Evolutionary conservation across 2,888 invertebrate species (phyloP).

Genomic region (Serripes groenlandicus): DNA sequence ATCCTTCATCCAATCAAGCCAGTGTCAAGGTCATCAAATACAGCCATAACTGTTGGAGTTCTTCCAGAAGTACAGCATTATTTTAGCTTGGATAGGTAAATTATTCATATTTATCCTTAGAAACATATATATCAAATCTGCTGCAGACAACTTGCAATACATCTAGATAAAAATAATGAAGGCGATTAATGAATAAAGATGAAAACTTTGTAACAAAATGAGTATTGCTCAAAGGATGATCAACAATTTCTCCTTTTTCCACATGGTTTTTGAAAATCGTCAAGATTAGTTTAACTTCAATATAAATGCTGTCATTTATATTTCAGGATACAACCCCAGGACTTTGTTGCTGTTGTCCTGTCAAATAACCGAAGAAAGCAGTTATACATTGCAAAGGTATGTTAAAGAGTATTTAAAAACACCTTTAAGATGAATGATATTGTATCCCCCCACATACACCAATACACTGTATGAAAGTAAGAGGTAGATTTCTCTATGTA

Average conservation of each 20-base stretch:
- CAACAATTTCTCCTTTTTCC: background rate
- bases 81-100: too few species aligned
- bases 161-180: conserved; percentile 1
- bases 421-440: too few species aligned
- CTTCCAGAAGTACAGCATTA: too few species aligned
- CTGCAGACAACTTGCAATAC: background rate
- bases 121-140: too few species aligned
- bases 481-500: too few species aligned
- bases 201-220: background rate
- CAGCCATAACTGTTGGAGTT: too few species aligned
- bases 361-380: background rate
- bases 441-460: too few species aligned
- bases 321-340: background rate
- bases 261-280: background rate
- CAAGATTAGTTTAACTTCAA: background rate
- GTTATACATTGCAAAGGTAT: background rate
- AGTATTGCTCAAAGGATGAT: background rate
- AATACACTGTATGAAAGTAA: too few species aligned
- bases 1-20: too few species aligned
- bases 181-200: background rate
- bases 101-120: too few species aligned
- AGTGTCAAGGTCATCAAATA: too few species aligned
- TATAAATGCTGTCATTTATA: background rate
- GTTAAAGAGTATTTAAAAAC: too few species aligned
- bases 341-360: background rate